Evolutionary conservation across 37 sponge, comb jelly and placozoan genomes (phyloP).

Genomic region (Beroe forskalii): DNA sequence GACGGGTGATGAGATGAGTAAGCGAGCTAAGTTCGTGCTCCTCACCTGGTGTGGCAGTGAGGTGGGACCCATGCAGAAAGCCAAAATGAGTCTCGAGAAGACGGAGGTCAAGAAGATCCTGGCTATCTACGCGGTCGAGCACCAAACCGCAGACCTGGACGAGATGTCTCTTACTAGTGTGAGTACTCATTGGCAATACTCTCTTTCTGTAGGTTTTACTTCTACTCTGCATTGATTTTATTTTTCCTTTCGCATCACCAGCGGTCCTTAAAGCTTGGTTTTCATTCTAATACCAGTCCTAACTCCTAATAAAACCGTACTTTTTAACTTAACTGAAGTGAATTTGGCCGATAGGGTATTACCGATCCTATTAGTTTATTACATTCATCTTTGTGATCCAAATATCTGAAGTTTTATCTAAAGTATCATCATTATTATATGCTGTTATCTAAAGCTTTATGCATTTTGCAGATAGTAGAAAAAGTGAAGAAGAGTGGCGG

Average conservation of each 20-base stretch:
- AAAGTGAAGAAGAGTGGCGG: constrained; percentile 81
- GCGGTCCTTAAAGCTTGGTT: no score
- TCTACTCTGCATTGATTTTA: background rate
- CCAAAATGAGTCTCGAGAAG: constrained; percentile 93
- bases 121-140: background rate
- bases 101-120: constrained; percentile 82
- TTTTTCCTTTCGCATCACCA: no score
- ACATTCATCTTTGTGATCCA: no score
- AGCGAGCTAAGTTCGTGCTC: constrained; percentile 89
- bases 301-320: no score
- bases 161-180: constrained; percentile 12
- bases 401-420: no score
- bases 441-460: no score
- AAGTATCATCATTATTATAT: no score
- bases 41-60: constrained; percentile 89
- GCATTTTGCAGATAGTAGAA: constrained; percentile 67
- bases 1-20: constrained; percentile 95
- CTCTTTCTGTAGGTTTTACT: background rate
- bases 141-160: background rate
- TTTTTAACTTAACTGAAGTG: no score
- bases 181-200: no score
- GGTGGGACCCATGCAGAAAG: constrained; percentile 86
- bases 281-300: no score
- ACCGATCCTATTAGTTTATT: no score
- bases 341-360: no score